Evolutionary conservation across 2,888 invertebrate species (phyloP), one percentile per base, ranked within the genome.

Genomic region (Lysandra coridon): DNA sequence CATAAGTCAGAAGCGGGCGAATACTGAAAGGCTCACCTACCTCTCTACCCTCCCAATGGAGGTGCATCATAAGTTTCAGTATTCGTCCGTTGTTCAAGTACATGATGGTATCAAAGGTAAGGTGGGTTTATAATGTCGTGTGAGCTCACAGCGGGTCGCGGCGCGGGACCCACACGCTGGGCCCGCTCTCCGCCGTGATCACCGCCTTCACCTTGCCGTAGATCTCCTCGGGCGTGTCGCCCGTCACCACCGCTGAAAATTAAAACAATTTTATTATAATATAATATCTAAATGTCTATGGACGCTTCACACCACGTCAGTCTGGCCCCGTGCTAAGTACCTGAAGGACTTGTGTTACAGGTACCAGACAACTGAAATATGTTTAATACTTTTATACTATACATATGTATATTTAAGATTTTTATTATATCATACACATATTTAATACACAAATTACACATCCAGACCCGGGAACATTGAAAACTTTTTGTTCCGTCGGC

Each of bases 191-290:
- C 87, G 98, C 98, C 86, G 96, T 96, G 89, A 99, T 99, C 86
- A 99, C 98, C 88, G 98, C 97, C 94, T 99, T 99, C 85, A 98
- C 98, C 94, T 98, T 97, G 85, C 96, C 96, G 95, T 99, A 99
- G 87, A 99, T 98, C 92, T 99, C 99, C 92, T 99, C 99, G 64
- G 99, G 98, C 79, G 99, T 99, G 92, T 99, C 99, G 82, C 99
- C 99, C 91, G 98, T 98, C 83, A 99, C 98, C 85, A 99, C 98
- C 88, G 98, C 99, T 98, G 95, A 1, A 85, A 83, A 73, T 40
- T 10, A 79, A 49, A 17, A 40, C 0, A 14, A n/a, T 2, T 60
- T 3, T 4, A 12, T 53, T 53, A 53, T 14, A 37, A 23, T 23
- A 23, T 23, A 23, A 23, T 23, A 23, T 23, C 23, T 23, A 23